A percentile compares a stretch with the other conserved stretches of the same genome.
Evolutionary conservation across 2,888 invertebrate species (phyloP).

Genomic region (Tenthredo mesomela): DNA sequence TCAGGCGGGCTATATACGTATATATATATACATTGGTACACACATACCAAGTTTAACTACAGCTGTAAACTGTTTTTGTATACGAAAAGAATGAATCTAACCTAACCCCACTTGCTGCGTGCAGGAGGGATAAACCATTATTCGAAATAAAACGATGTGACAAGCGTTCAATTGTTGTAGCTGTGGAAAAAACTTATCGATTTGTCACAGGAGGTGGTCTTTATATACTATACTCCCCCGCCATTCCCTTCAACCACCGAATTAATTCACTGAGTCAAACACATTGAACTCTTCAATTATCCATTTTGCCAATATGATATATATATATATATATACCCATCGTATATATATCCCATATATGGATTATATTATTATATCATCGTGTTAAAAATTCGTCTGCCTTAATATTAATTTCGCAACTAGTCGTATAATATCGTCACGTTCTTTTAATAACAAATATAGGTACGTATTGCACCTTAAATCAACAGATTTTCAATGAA

Average conservation of each 20-base stretch:
- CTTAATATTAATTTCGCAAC: too few relatives aligned
- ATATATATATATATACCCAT: neutral
- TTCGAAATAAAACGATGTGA: conserved; percentile 18
- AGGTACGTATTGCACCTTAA: too few relatives aligned
- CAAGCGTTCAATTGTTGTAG: conserved; percentile 25
- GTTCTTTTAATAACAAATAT: too few relatives aligned
- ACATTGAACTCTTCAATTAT: conserved; percentile 61
- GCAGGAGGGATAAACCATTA: neutral
- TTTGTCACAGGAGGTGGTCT: conserved; percentile 66
- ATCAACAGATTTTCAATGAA: too few relatives aligned
- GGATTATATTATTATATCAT: too few relatives aligned
- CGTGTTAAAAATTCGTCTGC: too few relatives aligned
- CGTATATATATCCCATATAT: too few relatives aligned
- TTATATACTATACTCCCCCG: neutral
- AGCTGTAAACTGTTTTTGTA: neutral
- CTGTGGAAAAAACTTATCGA: conserved; percentile 39
- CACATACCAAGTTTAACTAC: neutral
- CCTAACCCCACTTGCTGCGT: neutral
- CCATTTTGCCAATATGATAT: neutral
- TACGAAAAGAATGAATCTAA: neutral
- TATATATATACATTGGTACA: neutral
- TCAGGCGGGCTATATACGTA: neutral
- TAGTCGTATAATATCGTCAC: too few relatives aligned
- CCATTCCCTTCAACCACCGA: neutral
- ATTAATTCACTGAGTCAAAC: conserved; percentile 62